Base-by-base conservation (phyloP, 2,113 vertebrate genomes). In the Suncus etruscus region DNA sequence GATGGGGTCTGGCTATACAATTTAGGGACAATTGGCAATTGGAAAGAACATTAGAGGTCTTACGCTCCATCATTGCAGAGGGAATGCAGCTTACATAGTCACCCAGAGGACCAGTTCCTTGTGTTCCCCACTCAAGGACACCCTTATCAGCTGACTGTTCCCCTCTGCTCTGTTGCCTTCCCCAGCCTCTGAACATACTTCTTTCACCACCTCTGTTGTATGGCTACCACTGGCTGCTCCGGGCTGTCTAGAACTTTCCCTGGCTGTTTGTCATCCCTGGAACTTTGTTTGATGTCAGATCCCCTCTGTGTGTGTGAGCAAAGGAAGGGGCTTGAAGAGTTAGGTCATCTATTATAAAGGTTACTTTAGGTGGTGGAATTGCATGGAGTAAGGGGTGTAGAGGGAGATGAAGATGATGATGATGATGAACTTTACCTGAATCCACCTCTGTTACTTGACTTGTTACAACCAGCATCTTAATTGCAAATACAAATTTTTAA, bases 401-500 rank as follows among this genome's bases (percentile, higher is more conserved):
- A 39, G 39, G 39, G 39, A 39, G 39, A 39, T 39, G 39, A 39
- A 39, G 39, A 5, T 39, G 5, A 29, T 3, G n/a, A 87, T 86
- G 73, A 47, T 27, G 8, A 58, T 80, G 32, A 65, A 45, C 65
- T 78, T 58, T 78, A 69, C 31, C 32, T 32, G 72, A 81, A 63
- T 45, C 3, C 86, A 29, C 8, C 10, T 79, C 68, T 76, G n/a
- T 31, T 83, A 76, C 61, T 63, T n/a, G 80, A 87, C 86, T 74
- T 94, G 86, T 95, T 90, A 77, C 9, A 95, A 88, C 81, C 14
- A 54, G 86, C 68, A 66, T 58, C 73, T 45, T 16, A 22, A 58
- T 73, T 20, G 73, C 14, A 73, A 20, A 77, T 4, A 10, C 22
- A 77, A 15, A 78, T 83, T 51, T 14, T 54, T 11, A 39, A 29